Evolutionary conservation across 2,113 vertebrate species (phyloP).

Genomic region (Enhydra lutris): DNA sequence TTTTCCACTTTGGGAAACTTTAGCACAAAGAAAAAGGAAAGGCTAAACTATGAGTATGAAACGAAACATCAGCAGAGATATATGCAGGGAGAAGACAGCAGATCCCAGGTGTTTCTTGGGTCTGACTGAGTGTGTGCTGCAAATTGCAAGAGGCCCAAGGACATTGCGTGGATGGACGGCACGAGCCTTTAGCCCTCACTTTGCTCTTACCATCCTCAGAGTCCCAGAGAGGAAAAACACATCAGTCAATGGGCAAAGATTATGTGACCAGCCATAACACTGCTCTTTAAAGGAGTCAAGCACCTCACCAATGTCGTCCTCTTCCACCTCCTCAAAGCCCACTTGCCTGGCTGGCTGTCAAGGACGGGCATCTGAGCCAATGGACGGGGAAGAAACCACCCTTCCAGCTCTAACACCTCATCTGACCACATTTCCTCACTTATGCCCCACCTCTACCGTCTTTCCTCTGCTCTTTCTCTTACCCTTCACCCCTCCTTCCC

Average conservation of each 20-base stretch:
- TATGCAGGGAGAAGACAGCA: not conserved
- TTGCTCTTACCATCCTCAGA: not conserved
- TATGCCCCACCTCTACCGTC: not conserved
- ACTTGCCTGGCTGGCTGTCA: not conserved
- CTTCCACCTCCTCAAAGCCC: not conserved
- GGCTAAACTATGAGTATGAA: not conserved
- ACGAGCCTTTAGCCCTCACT: not conserved
- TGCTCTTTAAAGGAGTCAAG: not conserved
- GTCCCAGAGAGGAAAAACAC: not conserved
- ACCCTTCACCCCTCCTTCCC: not conserved
- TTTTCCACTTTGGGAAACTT: not conserved
- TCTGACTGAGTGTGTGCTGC: not conserved
- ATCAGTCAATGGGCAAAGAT: not conserved
- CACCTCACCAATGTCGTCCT: not conserved
- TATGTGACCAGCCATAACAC: not conserved
- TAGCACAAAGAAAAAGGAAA: slow-evolving; percentile 4
- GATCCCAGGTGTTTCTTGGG: not conserved
- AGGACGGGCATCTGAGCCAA: not conserved
- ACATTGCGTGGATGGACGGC: not conserved
- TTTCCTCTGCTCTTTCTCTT: not conserved
- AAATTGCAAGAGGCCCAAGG: not conserved
- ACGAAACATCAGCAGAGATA: not conserved
- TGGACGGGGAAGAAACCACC: not conserved
- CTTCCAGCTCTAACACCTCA: not conserved
- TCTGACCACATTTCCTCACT: too few relatives aligned